These are phyloP conservation scores for Montifringilla adamsi DNA, from an alignment of 2,113 vertebrate species.

Conservation along the genomic window DNA sequence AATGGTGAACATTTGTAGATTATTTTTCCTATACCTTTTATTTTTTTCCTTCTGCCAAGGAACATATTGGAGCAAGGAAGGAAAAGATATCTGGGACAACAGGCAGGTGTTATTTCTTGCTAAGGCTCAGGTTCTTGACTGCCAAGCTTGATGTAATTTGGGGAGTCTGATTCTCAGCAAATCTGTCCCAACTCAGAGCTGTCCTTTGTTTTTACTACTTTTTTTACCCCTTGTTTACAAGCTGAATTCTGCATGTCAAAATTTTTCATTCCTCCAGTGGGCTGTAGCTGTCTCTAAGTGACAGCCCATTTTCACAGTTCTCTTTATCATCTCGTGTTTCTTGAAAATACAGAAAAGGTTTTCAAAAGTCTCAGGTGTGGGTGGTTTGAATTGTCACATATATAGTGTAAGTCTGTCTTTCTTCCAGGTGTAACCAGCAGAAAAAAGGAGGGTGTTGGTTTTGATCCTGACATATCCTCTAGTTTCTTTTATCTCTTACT, in stretches of 20 bases:
- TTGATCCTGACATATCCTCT: background rate
- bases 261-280: background rate
- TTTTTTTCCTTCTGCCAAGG: background rate
- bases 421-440: background rate
- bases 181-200: background rate
- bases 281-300: background rate
- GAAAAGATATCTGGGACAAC: background rate
- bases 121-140: background rate
- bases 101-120: background rate
- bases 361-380: background rate
- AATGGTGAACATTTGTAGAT: background rate
- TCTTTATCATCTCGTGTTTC: background rate
- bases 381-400: background rate
- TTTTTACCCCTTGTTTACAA: background rate
- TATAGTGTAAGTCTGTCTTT: background rate
- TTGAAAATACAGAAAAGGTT: background rate
- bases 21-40: background rate
- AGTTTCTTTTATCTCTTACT: background rate
- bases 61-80: background rate
- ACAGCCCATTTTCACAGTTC: background rate
- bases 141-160: background rate
- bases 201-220: background rate
- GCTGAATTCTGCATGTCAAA: background rate
- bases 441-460: background rate
- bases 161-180: background rate